A percentile compares a stretch with the other conserved stretches of the same genome.
Evolutionary conservation across 2,888 invertebrate species (phyloP).

Genomic region (Eustalomyia histrio): DNA sequence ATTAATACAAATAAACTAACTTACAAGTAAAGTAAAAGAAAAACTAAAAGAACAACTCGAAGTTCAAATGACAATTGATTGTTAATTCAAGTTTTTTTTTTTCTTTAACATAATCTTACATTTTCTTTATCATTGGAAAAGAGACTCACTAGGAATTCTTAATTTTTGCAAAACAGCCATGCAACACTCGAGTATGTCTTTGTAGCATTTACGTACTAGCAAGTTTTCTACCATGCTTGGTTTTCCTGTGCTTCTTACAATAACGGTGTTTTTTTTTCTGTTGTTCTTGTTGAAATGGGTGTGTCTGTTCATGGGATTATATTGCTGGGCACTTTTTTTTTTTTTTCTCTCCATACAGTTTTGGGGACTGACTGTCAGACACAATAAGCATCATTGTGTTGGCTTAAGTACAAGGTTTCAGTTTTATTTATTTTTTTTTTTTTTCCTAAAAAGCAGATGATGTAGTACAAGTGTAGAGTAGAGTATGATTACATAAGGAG

Average conservation of each 20-base stretch:
- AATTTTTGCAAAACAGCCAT: constrained; percentile 63
- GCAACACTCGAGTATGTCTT: constrained; percentile 56
- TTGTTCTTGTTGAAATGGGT: constrained; percentile 39
- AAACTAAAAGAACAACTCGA: constrained; percentile 61
- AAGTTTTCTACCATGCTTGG: constrained; percentile 43
- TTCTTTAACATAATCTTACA: constrained; percentile 22
- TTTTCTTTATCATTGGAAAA: constrained; percentile 10
- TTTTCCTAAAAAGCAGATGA: constrained; percentile 23
- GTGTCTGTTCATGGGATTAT: constrained; percentile 63
- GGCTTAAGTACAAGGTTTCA: constrained; percentile 60
- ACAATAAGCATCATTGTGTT: constrained; percentile 64
- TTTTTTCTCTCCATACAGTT: constrained; percentile 1
- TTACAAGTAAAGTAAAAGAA: constrained; percentile 11
- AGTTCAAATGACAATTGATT: constrained; percentile 67
- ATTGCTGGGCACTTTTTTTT: constrained; percentile 39
- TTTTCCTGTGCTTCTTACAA: constrained; percentile 39
- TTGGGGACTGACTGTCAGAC: constrained; percentile 69
- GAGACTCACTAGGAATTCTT: constrained; percentile 65
- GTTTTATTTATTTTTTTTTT: too few relatives aligned
- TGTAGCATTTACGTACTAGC: constrained; percentile 61
- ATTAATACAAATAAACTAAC: constrained; percentile 51
- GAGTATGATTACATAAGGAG: constrained; percentile 44
- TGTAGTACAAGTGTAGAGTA: background rate
- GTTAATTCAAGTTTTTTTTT: constrained; percentile 63
- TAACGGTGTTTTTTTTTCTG: background rate